Evolutionary conservation across 2,797 vertebrate genomes (phyloP).

Genomic region (Acanthis flammea): DNA sequence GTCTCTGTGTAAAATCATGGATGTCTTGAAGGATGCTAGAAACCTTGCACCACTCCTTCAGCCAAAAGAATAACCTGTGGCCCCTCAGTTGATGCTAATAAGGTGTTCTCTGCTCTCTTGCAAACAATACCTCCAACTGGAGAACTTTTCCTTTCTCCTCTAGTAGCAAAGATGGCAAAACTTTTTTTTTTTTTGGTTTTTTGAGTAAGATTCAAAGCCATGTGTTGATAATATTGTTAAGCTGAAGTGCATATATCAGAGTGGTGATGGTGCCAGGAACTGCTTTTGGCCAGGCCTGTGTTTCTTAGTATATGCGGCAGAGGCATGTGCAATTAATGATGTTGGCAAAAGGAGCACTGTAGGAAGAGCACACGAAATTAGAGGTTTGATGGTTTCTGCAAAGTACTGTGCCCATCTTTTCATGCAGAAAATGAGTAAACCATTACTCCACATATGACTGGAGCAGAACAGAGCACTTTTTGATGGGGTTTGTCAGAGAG

Average conservation of each 20-base stretch:
- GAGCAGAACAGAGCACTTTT: conserved; percentile 50
- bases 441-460: conserved; percentile 51
- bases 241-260: conserved; percentile 53
- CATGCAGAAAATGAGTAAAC: conserved; percentile 70
- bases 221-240: conserved; percentile 60
- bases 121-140: not conserved
- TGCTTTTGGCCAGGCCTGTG: conserved; percentile 59
- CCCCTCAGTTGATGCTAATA: not conserved
- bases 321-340: conserved; percentile 68
- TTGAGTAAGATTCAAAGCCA: not conserved
- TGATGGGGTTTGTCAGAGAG: conserved; percentile 60
- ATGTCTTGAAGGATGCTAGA: conserved; percentile 25
- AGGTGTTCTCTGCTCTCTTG: not conserved
- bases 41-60: not conserved
- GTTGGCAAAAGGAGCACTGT: conserved; percentile 62
- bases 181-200: not conserved
- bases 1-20: conserved; percentile 45
- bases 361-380: conserved; percentile 38
- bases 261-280: conserved; percentile 48
- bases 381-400: conserved; percentile 66
- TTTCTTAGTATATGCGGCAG: conserved; percentile 52
- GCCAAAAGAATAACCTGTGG: not conserved
- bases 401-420: conserved; percentile 63
- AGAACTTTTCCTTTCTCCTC: not conserved
- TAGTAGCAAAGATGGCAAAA: not conserved